Percentiles rank a stretch among this genome's conserved stretches.
phyloP scores from a whole-genome alignment of 2,888 invertebrate species.

The Heliconius aoede region DNA sequence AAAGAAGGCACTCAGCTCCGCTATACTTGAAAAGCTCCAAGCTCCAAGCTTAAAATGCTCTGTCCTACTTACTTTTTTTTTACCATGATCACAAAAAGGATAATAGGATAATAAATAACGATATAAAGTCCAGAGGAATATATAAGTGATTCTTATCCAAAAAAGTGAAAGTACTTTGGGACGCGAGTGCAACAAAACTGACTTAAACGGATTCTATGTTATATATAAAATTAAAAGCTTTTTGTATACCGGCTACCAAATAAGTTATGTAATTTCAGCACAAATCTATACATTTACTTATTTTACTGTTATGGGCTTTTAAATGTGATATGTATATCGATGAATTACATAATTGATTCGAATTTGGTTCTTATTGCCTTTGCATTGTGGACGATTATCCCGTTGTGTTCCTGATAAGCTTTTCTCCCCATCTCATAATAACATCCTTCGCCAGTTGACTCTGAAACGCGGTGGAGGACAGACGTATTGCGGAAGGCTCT shows the following conservation, averaged over 20 bases:
- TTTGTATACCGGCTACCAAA: not conserved
- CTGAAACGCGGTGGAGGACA: constrained; percentile 40
- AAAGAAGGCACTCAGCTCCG: not conserved
- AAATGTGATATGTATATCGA: constrained; percentile 27
- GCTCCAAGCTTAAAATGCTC: constrained; percentile 14
- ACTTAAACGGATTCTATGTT: not conserved
- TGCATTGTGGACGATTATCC: constrained; percentile 24
- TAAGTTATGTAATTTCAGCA: constrained; percentile 18
- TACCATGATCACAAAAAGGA: not conserved
- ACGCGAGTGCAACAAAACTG: not conserved
- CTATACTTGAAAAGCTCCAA: not conserved
- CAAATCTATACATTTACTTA: constrained; percentile 32
- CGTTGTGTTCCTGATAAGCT: constrained; percentile 46
- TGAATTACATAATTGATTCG: constrained; percentile 20
- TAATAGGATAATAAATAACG: not conserved
- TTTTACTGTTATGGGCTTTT: constrained; percentile 30
- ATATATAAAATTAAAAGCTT: too few species aligned
- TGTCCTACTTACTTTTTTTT: not conserved
- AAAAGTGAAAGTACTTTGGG: not conserved
- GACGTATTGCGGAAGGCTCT: constrained; percentile 45
- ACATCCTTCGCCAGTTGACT: constrained; percentile 53
- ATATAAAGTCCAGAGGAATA: not conserved
- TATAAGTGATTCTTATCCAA: not conserved
- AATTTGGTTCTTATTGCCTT: constrained; percentile 26
- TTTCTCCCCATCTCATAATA: constrained; percentile 50